Conservation (phyloP, 2,113 vertebrate species). For the Aphelocoma coerulescens region DNA sequence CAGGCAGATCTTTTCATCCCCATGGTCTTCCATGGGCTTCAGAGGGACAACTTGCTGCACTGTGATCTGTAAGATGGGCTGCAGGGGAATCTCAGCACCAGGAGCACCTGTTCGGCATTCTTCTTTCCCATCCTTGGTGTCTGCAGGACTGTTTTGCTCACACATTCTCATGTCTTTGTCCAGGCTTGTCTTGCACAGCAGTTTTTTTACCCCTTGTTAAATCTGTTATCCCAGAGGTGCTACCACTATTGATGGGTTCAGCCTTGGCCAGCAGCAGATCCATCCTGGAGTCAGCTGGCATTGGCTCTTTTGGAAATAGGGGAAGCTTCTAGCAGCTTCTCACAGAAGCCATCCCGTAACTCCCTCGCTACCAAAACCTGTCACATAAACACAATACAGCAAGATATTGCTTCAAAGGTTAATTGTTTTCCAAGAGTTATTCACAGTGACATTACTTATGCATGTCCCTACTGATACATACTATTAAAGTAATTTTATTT, state of each 20-base stretch:
- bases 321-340: neutral
- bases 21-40: too few relatives aligned
- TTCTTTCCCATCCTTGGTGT: neutral
- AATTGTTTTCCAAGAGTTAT: neutral
- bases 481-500: neutral
- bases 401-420: neutral
- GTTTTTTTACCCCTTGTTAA: neutral
- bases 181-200: neutral
- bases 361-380: neutral
- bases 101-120: neutral
- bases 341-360: rapidly evolving
- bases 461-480: neutral
- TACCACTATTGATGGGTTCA: neutral
- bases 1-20: too few relatives aligned
- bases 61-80: rapidly evolving
- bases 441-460: neutral
- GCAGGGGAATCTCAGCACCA: too few relatives aligned
- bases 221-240: neutral
- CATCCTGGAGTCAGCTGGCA: neutral
- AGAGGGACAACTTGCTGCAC: neutral
- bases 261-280: neutral
- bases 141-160: neutral
- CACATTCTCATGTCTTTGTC: neutral
- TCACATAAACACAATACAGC: neutral
- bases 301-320: neutral